These are phyloP conservation scores for Psammodynastes pulverulentus DNA, from an alignment of 2,113 vertebrate species.

Conservation along the genomic window DNA sequence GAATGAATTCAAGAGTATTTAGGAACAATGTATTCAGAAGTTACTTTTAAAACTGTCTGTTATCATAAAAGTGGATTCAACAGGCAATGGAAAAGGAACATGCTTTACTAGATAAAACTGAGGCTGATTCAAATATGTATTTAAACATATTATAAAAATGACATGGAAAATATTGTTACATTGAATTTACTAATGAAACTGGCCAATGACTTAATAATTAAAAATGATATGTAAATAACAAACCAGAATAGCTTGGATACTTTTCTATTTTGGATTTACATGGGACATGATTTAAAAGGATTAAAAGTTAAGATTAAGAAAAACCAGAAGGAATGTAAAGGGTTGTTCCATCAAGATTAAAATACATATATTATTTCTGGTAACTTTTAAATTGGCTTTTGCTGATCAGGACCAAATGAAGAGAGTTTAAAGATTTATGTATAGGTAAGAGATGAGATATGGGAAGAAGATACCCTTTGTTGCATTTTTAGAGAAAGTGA, in stretches of 20 bases:
- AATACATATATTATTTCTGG: background rate
- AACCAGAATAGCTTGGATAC: background rate
- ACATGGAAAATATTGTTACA: background rate
- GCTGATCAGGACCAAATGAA: background rate
- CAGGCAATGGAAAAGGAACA: background rate
- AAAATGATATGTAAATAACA: background rate
- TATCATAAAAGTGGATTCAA: background rate
- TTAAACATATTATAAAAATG: background rate
- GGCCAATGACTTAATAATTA: background rate
- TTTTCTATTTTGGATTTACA: background rate
- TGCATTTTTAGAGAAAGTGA: background rate
- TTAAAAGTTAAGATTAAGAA: background rate
- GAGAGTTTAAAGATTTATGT: background rate
- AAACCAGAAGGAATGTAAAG: background rate
- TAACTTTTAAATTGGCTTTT: background rate
- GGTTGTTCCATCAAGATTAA: background rate
- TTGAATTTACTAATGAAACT: background rate
- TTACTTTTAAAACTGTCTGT: background rate
- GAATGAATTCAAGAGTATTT: background rate
- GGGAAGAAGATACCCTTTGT: background rate
- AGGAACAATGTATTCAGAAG: background rate
- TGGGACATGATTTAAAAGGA: background rate
- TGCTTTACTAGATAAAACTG: background rate
- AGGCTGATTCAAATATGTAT: background rate
- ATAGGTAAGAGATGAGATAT: background rate